phyloP scores from a whole-genome alignment of 92 coral and sea anemone species.

The Epizoanthus illoricatus region DNA sequence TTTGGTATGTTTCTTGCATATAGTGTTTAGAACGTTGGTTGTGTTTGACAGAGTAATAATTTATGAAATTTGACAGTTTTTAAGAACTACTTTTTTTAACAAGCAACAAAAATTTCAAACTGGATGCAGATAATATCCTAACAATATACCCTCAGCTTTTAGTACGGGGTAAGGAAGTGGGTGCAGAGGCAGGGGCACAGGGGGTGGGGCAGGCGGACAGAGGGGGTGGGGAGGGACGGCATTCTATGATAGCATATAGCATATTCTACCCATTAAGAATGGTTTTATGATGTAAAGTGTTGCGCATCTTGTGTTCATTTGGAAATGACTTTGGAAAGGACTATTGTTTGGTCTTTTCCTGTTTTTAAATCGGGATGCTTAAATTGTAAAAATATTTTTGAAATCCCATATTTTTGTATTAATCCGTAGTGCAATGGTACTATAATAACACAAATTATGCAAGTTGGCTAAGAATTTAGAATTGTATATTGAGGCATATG shows the following conservation, averaged over 20 bases:
- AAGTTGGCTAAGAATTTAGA: too few relatives aligned
- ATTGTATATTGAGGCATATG: too few relatives aligned
- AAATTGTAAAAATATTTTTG: constrained; percentile 16
- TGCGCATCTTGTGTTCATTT: neutral
- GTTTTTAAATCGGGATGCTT: neutral
- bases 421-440: neutral
- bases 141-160: neutral
- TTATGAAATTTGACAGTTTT: too few relatives aligned
- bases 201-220: neutral
- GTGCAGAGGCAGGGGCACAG: neutral
- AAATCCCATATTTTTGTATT: constrained; percentile 24
- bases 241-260: neutral
- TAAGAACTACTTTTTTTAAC: too few relatives aligned
- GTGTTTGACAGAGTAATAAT: too few relatives aligned
- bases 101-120: too few relatives aligned
- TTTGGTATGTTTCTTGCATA: too few relatives aligned
- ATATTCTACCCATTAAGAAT: neutral
- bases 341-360: neutral
- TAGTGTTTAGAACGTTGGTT: too few relatives aligned
- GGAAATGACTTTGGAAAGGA: neutral
- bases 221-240: neutral
- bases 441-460: neutral
- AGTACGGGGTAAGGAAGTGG: neutral
- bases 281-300: neutral
- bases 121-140: neutral